Percentiles rank a stretch among this genome's conserved stretches.
These are phyloP conservation scores for Bergia puertoricense DNA, from an alignment of 92 coral and sea anemone genomes.

Conservation along the genomic window DNA sequence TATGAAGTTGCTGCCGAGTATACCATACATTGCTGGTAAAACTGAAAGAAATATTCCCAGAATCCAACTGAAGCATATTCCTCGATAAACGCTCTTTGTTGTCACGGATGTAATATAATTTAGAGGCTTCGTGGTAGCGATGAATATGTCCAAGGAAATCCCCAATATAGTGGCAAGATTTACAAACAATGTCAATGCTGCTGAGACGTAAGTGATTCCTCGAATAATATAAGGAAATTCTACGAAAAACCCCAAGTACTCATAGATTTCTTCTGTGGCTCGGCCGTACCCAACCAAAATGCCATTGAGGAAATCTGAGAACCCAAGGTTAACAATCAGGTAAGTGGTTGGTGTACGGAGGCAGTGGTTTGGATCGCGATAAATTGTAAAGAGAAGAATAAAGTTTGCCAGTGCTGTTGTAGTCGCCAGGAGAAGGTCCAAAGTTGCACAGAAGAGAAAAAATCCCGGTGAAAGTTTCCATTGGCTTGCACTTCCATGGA, in stretches of 20 bases:
- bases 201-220: conserved; percentile 8
- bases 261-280: conserved; percentile 20
- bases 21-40: not conserved
- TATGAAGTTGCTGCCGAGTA: not conserved
- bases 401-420: conserved; percentile 9
- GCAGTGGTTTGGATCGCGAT: conserved; percentile 27
- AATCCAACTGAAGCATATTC: not conserved
- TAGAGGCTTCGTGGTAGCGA: conserved; percentile 24
- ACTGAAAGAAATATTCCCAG: not conserved
- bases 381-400: conserved; percentile 27
- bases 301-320: conserved; percentile 17
- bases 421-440: conserved; percentile 20
- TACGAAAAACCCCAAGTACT: not conserved
- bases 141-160: conserved; percentile 17
- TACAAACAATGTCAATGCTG: conserved; percentile 29
- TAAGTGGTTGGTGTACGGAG: conserved; percentile 15
- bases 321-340: not conserved
- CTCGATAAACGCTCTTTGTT: not conserved
- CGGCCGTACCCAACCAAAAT: conserved; percentile 27
- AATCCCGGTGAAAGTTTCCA: conserved; percentile 19
- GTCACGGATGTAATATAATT: conserved; percentile 9
- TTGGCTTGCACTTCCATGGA: not conserved
- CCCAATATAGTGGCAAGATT: conserved; percentile 31
- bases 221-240: conserved; percentile 8
- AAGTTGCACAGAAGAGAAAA: conserved; percentile 1